These are phyloP conservation scores for Eutolmus rufibarbis DNA, from an alignment of 2,888 invertebrate species.

Conservation along the genomic window DNA sequence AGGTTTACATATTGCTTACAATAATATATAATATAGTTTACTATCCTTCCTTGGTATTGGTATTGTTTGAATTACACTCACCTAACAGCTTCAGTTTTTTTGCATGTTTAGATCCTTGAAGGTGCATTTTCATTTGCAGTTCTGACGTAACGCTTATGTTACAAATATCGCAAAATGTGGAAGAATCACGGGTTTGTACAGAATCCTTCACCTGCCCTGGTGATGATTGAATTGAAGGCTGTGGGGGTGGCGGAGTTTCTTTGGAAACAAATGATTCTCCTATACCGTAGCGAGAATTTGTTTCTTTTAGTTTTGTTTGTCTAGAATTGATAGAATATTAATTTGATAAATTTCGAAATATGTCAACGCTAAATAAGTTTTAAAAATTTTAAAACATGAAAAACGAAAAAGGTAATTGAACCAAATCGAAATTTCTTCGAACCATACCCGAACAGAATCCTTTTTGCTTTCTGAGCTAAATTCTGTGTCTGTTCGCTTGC, in stretches of 20 bases:
- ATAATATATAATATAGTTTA: not conserved
- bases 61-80: not conserved
- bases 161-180: constrained; percentile 54
- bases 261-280: constrained; percentile 51
- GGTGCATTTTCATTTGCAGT: constrained; percentile 69
- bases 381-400: not conserved
- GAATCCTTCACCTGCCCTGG: not conserved
- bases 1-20: not conserved
- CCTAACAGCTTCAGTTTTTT: constrained; percentile 54
- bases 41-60: not conserved
- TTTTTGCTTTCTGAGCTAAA: too few relatives aligned
- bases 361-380: not conserved
- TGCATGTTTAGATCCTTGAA: constrained; percentile 59
- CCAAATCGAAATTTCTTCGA: too few relatives aligned
- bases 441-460: too few relatives aligned
- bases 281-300: constrained; percentile 51
- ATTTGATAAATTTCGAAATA: not conserved
- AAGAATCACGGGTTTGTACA: not conserved
- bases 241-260: not conserved
- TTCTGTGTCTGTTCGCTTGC: too few relatives aligned
- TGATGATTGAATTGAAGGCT: not conserved
- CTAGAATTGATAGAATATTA: not conserved
- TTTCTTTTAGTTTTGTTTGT: not conserved
- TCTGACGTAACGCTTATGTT: constrained; percentile 66
- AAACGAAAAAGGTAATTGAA: too few relatives aligned